Evolutionary conservation across 1,140 invertebrate species (phyloP), one percentile per base, ranked within the genome.

Genomic region (Ganaspis sp.): DNA sequence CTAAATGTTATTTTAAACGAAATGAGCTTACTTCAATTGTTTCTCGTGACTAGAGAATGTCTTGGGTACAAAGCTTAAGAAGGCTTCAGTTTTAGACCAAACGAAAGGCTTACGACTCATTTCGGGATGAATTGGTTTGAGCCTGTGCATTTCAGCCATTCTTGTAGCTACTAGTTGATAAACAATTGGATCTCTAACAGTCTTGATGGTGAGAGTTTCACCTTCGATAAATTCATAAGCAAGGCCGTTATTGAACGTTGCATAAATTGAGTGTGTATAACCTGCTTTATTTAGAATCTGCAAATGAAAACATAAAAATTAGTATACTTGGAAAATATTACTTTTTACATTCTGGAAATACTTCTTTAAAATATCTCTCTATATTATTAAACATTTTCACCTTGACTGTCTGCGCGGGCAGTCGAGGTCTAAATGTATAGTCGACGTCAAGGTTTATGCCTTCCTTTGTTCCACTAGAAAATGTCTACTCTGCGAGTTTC

Each of bases 141-240:
- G 88, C 87, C 93, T 94, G 89, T 96, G 96, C 93, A 98, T 95
- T 85, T 93, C 92, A 23, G 96, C 97, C 94, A 98, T 94, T 82
- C 94, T 93, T 77, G 90, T 92, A 8, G 96, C 96, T 11, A 98
- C 94, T 64, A 96, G 88, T 40, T 92, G 90, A 91, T 95, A 96
- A 76, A 98, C 93, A 83, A 94, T 89, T 26, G 93, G 92, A 69
- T 95, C 91, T 76, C 93, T 90, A 4, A 98, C 95, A 78, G 93
- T 94, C 40, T 95, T 92, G 21, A 92, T 90, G 79, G 94, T 95
- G 11, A 99, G 87, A 19, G 95, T 96, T 73, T 93, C 92, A 40
- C 99, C 99, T 81, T 95, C 94, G 79, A 97, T 93, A 92, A 95
- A 99, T 91, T 98, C 95, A 90, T 99, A 99, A 19, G 95, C 96